Evolutionary conservation across 92 coral and sea anemone species (phyloP), one percentile per base, ranked within the genome.

Genomic region (Epizoanthus fatuus): DNA sequence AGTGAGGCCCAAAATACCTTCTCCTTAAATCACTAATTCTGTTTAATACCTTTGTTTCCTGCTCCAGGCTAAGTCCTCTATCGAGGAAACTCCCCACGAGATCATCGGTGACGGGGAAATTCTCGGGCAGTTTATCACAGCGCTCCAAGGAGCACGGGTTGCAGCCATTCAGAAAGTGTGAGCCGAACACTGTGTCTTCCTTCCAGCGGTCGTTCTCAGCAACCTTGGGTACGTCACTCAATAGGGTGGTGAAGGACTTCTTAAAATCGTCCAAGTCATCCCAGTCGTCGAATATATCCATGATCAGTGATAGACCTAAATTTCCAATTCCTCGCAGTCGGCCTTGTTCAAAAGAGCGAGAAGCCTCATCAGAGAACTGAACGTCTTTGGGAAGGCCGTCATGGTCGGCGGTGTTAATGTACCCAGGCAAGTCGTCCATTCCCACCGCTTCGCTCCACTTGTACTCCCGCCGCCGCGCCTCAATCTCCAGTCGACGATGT

Each of bases 101-200:
- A 45, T 87, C 86, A 65, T 90, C 89, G 13, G 96, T 87, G 59
- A 93, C 92, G 4, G 96, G 90, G 51, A 93, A 93, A 44, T 93
- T 90, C 4, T 82, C 73, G 4, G 96, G 96, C 25, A 93, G 59
- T 53, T 77, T 83, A 3, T 69, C 74, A 57, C 96, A 93, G 32
- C 96, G 94, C 53, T 80, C 63, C 74, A 93, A 71, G 40, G 88
- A 72, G 17, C 84, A 88, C 35, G 96, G 96, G 87, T 93, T 93
- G 51, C 92, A 90, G 52, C 93, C 97, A 53, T 93, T 93, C 55
- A 93, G 82, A 71, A 88, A 91, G 51, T 89, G 93, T 1, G 94
- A 79, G 32, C 97, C 97, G 65, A 87, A 93, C 78, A 90, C 89
- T 38, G 85, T 51, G 73, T 93, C 97, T 53, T 93, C 93, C 49